Conservation (phyloP, 2,888 invertebrate genomes). For the Eudemis profundana region DNA sequence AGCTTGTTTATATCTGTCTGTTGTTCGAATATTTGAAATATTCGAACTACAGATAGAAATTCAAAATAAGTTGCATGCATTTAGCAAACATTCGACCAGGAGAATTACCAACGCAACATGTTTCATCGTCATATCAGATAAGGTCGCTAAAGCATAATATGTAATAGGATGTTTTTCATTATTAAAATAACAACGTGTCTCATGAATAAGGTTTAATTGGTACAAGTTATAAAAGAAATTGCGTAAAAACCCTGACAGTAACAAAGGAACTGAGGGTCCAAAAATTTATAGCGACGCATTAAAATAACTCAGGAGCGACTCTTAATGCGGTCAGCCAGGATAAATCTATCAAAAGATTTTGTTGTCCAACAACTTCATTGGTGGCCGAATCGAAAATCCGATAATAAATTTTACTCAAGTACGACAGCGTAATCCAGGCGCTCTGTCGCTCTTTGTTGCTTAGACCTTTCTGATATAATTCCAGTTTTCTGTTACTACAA, state of each 20-base stretch:
- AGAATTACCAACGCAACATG: background rate
- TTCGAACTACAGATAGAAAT: too few relatives aligned
- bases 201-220: slow-evolving; percentile 34
- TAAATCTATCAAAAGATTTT: slow-evolving; percentile 86
- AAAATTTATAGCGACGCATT: slow-evolving; percentile 79
- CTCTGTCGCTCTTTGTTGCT: slow-evolving; percentile 81
- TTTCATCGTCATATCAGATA: background rate
- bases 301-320: slow-evolving; percentile 78
- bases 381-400: slow-evolving; percentile 85
- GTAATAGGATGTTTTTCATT: background rate
- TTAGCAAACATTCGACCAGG: background rate
- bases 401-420: slow-evolving; percentile 85
- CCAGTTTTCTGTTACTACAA: slow-evolving; percentile 80
- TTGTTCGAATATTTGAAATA: too few relatives aligned
- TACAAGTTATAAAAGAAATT: slow-evolving; percentile 50
- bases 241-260: slow-evolving; percentile 62
- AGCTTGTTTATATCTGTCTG: too few relatives aligned
- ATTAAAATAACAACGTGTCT: slow-evolving; percentile 42
- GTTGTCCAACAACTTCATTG: slow-evolving; percentile 85
- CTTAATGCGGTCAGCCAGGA: slow-evolving; percentile 83
- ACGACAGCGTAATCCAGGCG: slow-evolving; percentile 85
- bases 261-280: slow-evolving; percentile 57
- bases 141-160: background rate
- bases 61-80: too few relatives aligned
- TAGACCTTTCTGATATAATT: slow-evolving; percentile 80